Conservation (phyloP, 2,113 vertebrate genomes). For the Campylomormyrus numenius region DNA sequence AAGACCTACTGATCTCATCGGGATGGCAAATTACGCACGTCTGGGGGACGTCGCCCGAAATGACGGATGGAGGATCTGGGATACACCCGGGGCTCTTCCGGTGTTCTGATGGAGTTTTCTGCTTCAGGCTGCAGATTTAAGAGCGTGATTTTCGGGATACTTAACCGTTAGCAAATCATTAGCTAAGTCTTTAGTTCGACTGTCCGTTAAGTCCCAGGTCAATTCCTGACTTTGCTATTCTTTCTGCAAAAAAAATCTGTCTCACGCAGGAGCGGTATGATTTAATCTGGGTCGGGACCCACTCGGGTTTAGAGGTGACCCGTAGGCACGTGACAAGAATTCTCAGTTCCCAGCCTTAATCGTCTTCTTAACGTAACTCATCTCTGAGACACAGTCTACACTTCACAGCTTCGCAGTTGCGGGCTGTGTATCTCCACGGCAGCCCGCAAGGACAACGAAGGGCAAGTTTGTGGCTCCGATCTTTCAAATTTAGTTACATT, state of each 20-base stretch:
- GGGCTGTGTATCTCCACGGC: too few relatives aligned
- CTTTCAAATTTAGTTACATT: not conserved
- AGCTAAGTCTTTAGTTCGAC: not conserved
- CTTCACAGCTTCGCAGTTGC: not conserved
- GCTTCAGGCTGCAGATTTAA: not conserved
- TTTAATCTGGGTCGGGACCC: slow-evolving; percentile 6
- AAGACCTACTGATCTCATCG: not conserved
- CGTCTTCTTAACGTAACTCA: slow-evolving; percentile 2
- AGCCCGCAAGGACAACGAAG: not conserved
- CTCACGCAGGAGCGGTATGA: not conserved
- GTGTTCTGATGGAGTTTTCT: not conserved
- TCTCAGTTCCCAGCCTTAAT: slow-evolving; percentile 1
- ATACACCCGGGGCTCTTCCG: not conserved
- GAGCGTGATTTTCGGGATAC: not conserved
- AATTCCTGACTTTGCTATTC: not conserved
- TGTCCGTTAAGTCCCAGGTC: not conserved
- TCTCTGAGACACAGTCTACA: not conserved
- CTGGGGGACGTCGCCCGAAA: not conserved
- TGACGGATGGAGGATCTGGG: not conserved
- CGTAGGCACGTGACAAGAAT: not conserved
- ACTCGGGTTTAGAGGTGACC: slow-evolving; percentile 9
- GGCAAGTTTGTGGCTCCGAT: not conserved
- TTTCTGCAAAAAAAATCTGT: not conserved
- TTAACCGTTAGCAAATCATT: not conserved
- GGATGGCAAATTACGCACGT: not conserved